Evolutionary conservation across 2,888 invertebrate genomes (phyloP).

Genomic region (Acrobeloides nanus): DNA sequence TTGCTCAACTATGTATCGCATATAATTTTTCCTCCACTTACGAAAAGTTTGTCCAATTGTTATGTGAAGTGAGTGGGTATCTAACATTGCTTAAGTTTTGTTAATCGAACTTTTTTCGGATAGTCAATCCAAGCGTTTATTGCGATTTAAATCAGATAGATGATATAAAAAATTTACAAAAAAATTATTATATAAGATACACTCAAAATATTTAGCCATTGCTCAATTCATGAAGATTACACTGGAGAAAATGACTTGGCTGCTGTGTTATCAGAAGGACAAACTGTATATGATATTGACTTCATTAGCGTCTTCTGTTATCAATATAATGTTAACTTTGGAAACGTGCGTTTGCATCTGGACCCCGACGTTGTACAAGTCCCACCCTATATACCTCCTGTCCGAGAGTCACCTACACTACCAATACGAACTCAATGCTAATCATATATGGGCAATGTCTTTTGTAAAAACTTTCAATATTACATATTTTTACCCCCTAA

Average conservation of each 20-base stretch:
- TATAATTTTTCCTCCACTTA: too few relatives aligned
- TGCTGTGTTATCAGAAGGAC: constrained; percentile 29
- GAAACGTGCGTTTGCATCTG: constrained; percentile 31
- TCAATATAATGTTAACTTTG: constrained; percentile 41
- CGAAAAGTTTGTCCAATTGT: too few relatives aligned
- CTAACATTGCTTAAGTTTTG: not conserved
- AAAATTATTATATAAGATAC: not conserved
- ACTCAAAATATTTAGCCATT: constrained; percentile 30
- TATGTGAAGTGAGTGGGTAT: constrained; percentile 2
- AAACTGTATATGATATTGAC: constrained; percentile 41
- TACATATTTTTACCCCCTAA: too few relatives aligned
- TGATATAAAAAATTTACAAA: too few relatives aligned
- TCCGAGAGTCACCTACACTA: too few relatives aligned
- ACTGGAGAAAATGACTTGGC: constrained; percentile 26
- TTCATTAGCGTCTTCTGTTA: constrained; percentile 35
- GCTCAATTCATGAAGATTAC: constrained; percentile 40
- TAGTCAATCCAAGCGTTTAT: too few relatives aligned
- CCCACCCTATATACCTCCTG: constrained; percentile 41
- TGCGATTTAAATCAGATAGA: too few relatives aligned
- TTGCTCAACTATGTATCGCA: too few relatives aligned
- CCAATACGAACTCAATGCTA: too few relatives aligned
- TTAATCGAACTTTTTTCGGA: not conserved
- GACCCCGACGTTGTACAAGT: constrained; percentile 30
- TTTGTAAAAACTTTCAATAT: too few relatives aligned
- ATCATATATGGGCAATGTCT: too few relatives aligned